phyloP scores from a whole-genome alignment of 2,113 vertebrate genomes.

The Myrmecobius fasciatus region DNA sequence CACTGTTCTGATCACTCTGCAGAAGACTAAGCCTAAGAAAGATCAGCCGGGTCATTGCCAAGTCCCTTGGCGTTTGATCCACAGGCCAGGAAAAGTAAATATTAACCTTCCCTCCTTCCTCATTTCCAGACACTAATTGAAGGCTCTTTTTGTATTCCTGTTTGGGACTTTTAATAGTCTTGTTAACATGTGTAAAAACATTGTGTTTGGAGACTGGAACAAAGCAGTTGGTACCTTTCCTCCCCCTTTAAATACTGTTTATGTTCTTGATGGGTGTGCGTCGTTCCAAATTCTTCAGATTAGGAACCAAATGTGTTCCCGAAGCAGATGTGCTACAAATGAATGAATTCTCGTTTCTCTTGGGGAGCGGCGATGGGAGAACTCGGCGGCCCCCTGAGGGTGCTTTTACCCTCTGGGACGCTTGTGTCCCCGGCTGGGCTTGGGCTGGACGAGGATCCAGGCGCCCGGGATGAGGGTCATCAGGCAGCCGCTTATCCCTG shows the following conservation, averaged over 20 bases:
- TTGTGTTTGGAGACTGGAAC: slow-evolving; percentile 72
- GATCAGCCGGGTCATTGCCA: slow-evolving; percentile 1
- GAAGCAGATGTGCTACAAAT: slow-evolving; percentile 82
- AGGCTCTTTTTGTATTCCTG: slow-evolving; percentile 64
- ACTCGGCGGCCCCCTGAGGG: slow-evolving; percentile 65
- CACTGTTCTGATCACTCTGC: not conserved
- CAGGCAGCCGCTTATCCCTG: slow-evolving; percentile 66
- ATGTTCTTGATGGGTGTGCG: slow-evolving; percentile 77
- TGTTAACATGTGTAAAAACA: slow-evolving; percentile 68
- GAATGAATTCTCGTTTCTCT: slow-evolving; percentile 77
- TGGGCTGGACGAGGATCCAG: slow-evolving; percentile 54
- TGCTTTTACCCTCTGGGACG: slow-evolving; percentile 63
- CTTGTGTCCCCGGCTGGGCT: slow-evolving; percentile 54
- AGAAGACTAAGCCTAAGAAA: slow-evolving; percentile 8
- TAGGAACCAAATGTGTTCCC: slow-evolving; percentile 81
- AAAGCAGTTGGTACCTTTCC: slow-evolving; percentile 69
- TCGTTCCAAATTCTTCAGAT: slow-evolving; percentile 80
- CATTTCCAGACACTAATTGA: slow-evolving; percentile 48
- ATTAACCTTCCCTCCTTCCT: slow-evolving; percentile 50
- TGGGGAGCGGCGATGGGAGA: slow-evolving; percentile 74
- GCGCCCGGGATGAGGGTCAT: slow-evolving; percentile 66
- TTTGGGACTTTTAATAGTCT: slow-evolving; percentile 60
- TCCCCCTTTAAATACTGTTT: slow-evolving; percentile 69
- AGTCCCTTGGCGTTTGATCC: slow-evolving; percentile 31
- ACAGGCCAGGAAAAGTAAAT: slow-evolving; percentile 57